Evolutionary conservation across 2,113 vertebrate genomes (phyloP).

Genomic region (Rallus limicola): DNA sequence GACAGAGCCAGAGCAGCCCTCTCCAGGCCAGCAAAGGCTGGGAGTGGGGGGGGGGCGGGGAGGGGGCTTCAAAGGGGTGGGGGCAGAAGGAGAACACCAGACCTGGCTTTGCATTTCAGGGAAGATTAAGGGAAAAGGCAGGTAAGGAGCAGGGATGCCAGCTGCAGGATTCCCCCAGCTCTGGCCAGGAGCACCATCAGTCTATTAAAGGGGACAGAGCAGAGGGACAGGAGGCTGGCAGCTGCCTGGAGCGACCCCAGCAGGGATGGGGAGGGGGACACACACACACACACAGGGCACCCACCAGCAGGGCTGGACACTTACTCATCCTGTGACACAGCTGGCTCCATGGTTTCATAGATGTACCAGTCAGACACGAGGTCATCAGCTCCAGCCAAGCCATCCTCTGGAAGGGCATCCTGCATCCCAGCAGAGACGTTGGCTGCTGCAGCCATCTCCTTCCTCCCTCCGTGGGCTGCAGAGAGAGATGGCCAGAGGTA

Average conservation of each 20-base stretch:
- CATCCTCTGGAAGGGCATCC: neutral
- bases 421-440: neutral
- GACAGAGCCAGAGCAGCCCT: neutral
- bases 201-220: neutral
- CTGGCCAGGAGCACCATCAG: neutral
- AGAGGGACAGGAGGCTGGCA: neutral
- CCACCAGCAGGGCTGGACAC: neutral
- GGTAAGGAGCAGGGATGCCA: fast-evolving
- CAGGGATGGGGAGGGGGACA: neutral
- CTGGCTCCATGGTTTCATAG: slow-evolving; percentile 14
- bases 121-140: neutral
- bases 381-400: neutral
- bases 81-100: neutral
- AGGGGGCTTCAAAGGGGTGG: too few relatives aligned
- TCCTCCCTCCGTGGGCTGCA: neutral
- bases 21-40: neutral
- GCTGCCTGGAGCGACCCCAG: neutral
- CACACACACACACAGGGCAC: neutral
- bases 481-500: neutral
- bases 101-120: neutral
- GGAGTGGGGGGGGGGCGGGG: too few relatives aligned
- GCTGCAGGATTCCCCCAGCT: neutral
- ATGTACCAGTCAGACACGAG: slow-evolving; percentile 72
- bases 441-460: slow-evolving; percentile 24
- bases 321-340: slow-evolving; percentile 44